phyloP scores from a whole-genome alignment of 2,113 vertebrate species.

The Peromyscus leucopus region DNA sequence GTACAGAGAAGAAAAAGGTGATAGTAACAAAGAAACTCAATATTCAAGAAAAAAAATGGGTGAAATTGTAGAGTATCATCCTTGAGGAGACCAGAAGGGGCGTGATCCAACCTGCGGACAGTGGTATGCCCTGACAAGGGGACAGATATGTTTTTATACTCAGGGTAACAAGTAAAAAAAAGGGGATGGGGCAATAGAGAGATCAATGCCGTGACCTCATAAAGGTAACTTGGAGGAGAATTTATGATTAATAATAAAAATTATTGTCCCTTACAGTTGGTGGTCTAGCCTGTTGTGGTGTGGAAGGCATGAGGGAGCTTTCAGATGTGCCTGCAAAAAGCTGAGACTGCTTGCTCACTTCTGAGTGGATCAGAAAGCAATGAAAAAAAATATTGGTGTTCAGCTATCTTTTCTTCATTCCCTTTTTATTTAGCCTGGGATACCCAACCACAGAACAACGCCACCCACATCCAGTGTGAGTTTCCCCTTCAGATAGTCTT shows the following conservation, averaged over 20 bases:
- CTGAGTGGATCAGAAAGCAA: background rate
- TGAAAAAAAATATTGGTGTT: background rate
- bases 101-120: background rate
- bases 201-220: background rate
- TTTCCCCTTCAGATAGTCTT: background rate
- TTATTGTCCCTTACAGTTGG: background rate
- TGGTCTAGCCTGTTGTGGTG: too few species aligned
- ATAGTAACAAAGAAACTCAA: background rate
- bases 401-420: too few species aligned
- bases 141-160: background rate
- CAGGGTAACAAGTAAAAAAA: background rate
- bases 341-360: background rate
- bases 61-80: rapidly evolving
- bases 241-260: background rate
- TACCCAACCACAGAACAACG: background rate
- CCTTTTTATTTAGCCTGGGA: background rate
- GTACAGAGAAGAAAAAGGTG: background rate
- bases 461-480: background rate
- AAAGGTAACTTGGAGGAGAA: background rate
- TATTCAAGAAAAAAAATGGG: background rate
- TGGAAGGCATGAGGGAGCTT: background rate
- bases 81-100: background rate
- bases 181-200: background rate
- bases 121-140: background rate
- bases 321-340: background rate